Conservation (phyloP, 2,797 vertebrate genomes). For the Nyctalus aviator region DNA sequence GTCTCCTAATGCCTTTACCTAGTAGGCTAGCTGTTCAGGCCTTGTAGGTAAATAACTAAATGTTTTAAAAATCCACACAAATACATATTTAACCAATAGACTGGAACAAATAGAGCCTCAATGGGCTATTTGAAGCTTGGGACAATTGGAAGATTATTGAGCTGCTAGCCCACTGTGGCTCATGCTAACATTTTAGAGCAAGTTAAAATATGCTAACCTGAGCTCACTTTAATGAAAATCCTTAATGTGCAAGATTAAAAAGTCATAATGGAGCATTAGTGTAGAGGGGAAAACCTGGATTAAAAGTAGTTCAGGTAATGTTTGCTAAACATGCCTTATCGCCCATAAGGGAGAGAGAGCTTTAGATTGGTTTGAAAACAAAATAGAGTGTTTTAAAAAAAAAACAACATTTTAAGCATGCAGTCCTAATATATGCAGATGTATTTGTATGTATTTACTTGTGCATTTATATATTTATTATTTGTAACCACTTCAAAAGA, state of each 20-base stretch:
- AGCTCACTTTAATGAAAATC: conserved; percentile 74
- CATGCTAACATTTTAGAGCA: conserved; percentile 67
- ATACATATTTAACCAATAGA: conserved; percentile 84
- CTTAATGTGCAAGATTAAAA: conserved; percentile 79
- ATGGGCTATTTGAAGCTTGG: conserved; percentile 75
- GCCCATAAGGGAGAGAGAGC: background rate
- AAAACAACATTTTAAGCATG: background rate
- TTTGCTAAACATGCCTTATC: conserved; percentile 69
- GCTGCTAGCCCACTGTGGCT: conserved; percentile 71
- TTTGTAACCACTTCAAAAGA: conserved; percentile 37
- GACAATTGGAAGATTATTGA: conserved; percentile 82
- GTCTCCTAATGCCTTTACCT: conserved; percentile 81
- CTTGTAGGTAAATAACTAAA: conserved; percentile 86
- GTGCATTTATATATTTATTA: conserved; percentile 24
- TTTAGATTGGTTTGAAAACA: conserved; percentile 53
- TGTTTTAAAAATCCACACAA: conserved; percentile 78
- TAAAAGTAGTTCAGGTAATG: conserved; percentile 64
- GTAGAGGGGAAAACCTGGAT: conserved; percentile 63
- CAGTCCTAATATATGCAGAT: background rate
- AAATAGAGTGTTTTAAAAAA: background rate
- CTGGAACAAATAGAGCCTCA: conserved; percentile 82
- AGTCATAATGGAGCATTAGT: conserved; percentile 74
- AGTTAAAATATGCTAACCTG: conserved; percentile 77
- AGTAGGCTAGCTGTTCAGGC: conserved; percentile 82
- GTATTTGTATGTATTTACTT: conserved; percentile 1